Evolutionary conservation across 1,140 invertebrate species (phyloP).

Genomic region (Heliconius hermathena): DNA sequence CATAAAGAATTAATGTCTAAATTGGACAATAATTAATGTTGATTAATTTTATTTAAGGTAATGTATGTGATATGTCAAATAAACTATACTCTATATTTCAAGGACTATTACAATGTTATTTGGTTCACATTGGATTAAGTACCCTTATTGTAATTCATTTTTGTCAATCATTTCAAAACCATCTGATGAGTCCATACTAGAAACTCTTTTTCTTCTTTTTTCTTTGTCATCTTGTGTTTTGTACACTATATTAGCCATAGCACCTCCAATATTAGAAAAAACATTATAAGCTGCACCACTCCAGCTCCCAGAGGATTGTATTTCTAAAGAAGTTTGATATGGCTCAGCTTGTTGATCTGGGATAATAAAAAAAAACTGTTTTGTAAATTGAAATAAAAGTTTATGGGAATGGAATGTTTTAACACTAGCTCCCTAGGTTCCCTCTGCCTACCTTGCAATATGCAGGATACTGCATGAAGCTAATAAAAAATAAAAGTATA

Average conservation of each 20-base stretch:
- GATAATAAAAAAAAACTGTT: background rate
- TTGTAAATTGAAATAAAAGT: background rate
- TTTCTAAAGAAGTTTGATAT: slow-evolving; percentile 61
- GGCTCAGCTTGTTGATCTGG: slow-evolving; percentile 49
- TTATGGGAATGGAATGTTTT: too few species aligned
- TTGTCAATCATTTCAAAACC: slow-evolving; percentile 78
- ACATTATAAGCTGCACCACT: slow-evolving; percentile 64
- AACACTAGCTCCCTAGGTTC: too few species aligned
- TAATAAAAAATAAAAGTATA: background rate
- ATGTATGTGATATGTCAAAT: slow-evolving; percentile 46
- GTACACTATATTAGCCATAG: slow-evolving; percentile 68
- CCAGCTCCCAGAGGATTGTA: slow-evolving; percentile 62
- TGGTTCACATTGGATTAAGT: slow-evolving; percentile 14
- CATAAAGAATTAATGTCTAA: slow-evolving; percentile 76
- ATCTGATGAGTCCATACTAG: slow-evolving; percentile 72
- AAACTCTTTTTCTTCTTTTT: slow-evolving; percentile 57
- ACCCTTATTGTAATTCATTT: slow-evolving; percentile 52
- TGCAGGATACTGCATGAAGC: too few species aligned
- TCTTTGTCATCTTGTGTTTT: slow-evolving; percentile 46
- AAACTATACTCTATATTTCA: slow-evolving; percentile 6
- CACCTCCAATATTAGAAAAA: slow-evolving; percentile 63
- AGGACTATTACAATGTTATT: background rate
- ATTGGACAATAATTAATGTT: slow-evolving; percentile 69
- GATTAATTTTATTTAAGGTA: slow-evolving; percentile 41
- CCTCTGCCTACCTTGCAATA: too few species aligned